Percentiles rank a stretch among this genome's conserved stretches.
Evolutionary conservation across 1,140 invertebrate species (phyloP).

Genomic region (Wasmannia auropunctata): DNA sequence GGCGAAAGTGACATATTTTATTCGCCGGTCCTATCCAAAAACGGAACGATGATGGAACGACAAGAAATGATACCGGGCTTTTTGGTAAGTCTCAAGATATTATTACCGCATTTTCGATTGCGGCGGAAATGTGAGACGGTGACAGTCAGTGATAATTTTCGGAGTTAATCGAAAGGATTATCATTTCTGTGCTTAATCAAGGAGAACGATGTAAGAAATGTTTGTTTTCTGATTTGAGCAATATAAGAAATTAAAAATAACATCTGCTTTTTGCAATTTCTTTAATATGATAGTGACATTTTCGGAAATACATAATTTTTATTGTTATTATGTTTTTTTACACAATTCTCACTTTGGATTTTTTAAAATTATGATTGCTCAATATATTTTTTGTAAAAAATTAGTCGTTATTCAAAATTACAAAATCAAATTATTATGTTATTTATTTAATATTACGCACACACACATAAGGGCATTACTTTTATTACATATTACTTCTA

Average conservation of each 20-base stretch:
- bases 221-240: background rate
- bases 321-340: background rate
- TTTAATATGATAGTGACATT: background rate
- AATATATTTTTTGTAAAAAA: background rate
- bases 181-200: background rate
- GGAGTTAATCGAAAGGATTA: background rate
- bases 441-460: background rate
- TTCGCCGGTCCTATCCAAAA: background rate
- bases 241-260: background rate
- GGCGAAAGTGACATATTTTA: background rate
- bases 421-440: background rate
- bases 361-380: background rate
- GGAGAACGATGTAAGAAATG: background rate
- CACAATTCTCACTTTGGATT: background rate
- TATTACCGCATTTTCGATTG: background rate
- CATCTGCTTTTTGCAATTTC: background rate
- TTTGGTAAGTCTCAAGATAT: conserved; percentile 58
- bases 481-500: background rate
- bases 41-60: conserved; percentile 32
- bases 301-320: background rate
- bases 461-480: background rate
- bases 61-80: conserved; percentile 42
- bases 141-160: background rate
- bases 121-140: background rate
- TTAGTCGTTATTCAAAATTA: background rate